Percentiles rank a stretch among this genome's conserved stretches.
These are phyloP conservation scores for Pectinophora gossypiella DNA, from an alignment of 1,140 invertebrate genomes.

Conservation along the genomic window DNA sequence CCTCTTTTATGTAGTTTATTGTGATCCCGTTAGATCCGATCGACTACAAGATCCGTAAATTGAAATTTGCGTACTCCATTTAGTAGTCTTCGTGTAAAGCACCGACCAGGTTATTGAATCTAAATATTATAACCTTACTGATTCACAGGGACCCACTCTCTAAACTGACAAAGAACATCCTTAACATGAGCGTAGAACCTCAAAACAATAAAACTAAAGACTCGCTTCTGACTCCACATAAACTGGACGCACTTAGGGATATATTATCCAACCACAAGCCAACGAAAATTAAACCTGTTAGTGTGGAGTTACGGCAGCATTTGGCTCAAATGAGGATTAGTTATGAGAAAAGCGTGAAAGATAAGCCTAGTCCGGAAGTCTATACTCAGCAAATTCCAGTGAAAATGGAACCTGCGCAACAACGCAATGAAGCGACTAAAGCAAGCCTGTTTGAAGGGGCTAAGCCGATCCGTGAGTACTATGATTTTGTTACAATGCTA, in stretches of 20 bases:
- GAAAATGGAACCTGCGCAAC: not conserved
- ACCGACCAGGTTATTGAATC: no score
- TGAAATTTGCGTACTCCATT: no score
- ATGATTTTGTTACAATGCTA: no score
- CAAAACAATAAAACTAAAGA: slow-evolving; percentile 43
- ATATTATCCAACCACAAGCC: slow-evolving; percentile 64
- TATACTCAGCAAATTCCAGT: not conserved
- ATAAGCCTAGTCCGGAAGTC: slow-evolving; percentile 22
- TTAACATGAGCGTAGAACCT: slow-evolving; percentile 66
- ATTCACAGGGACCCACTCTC: slow-evolving; percentile 59
- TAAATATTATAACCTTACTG: no score
- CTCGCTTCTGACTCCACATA: slow-evolving; percentile 44
- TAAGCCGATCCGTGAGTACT: no score
- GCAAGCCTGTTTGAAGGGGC: no score
- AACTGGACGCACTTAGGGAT: slow-evolving; percentile 63
- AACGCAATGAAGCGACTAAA: slow-evolving; percentile 1
- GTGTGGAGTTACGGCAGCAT: slow-evolving; percentile 57
- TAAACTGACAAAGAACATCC: slow-evolving; percentile 65
- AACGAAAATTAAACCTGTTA: slow-evolving; percentile 63
- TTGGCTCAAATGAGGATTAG: slow-evolving; percentile 42
- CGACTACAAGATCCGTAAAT: no score
- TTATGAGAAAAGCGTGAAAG: slow-evolving; percentile 48
- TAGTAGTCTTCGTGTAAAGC: no score
- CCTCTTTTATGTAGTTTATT: no score
- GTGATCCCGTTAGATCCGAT: no score